A percentile compares a stretch with the other conserved stretches of the same genome.
These are phyloP conservation scores for Pyrgilauda ruficollis DNA, from an alignment of 2,113 vertebrate species.

Conservation along the genomic window DNA sequence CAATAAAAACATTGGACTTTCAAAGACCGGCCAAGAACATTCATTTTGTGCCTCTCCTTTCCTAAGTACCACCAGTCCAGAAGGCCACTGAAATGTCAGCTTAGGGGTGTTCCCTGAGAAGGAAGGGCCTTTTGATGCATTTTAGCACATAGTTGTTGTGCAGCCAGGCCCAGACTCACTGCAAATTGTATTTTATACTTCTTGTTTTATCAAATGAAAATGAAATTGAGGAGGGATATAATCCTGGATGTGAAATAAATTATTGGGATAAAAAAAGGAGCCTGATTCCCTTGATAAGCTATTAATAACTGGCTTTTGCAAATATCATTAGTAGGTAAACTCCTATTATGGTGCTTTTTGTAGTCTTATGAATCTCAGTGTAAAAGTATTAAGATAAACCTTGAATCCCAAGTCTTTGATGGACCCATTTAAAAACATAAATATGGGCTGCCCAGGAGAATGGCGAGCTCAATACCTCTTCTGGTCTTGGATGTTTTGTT, in stretches of 20 bases:
- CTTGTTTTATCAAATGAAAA: constrained; percentile 59
- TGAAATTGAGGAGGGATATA: constrained; percentile 39
- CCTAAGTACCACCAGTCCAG: neutral
- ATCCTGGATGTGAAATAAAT: constrained; percentile 33
- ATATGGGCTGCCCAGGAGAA: neutral
- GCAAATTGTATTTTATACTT: constrained; percentile 37
- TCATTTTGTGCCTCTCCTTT: neutral
- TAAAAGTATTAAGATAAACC: constrained; percentile 19
- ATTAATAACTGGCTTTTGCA: constrained; percentile 38
- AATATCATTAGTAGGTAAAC: constrained; percentile 45
- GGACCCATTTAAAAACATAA: neutral
- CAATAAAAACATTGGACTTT: constrained; percentile 31
- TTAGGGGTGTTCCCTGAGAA: neutral
- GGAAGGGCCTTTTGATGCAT: neutral
- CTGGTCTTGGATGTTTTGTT: neutral
- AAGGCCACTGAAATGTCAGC: neutral
- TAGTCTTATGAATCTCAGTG: constrained; percentile 11
- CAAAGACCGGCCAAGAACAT: constrained; percentile 35
- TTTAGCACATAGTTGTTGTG: constrained; percentile 26
- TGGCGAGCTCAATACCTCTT: neutral
- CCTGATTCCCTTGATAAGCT: constrained; percentile 15
- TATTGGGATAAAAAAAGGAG: constrained; percentile 13
- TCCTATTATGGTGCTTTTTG: constrained; percentile 23
- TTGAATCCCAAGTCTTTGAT: neutral
- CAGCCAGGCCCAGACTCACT: neutral